Percentiles rank a stretch among this genome's conserved stretches.
These are phyloP conservation scores for Eilema sororculum DNA, from an alignment of 2,888 invertebrate species.

Conservation along the genomic window DNA sequence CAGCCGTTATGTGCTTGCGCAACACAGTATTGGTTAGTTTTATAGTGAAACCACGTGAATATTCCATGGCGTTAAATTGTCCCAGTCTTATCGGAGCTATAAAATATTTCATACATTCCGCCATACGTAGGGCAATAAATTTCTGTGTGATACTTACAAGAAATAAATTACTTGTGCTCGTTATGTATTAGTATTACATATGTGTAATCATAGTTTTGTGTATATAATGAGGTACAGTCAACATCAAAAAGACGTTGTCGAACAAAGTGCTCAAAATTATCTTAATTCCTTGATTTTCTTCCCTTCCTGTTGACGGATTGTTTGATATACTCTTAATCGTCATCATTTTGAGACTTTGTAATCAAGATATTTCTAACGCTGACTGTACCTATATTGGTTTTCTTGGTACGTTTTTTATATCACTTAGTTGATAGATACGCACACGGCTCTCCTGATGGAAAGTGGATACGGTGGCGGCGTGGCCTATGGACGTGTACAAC, in stretches of 20 bases:
- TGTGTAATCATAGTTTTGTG: slow-evolving; percentile 24
- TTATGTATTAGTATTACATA: slow-evolving; percentile 15
- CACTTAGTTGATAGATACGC: no score
- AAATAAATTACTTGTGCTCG: slow-evolving; percentile 33
- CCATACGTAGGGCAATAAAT: slow-evolving; percentile 62
- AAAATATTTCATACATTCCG: slow-evolving; percentile 64
- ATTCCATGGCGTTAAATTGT: slow-evolving; percentile 81
- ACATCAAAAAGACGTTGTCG: no score
- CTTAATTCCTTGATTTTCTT: no score
- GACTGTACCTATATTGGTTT: not conserved
- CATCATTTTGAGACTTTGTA: no score
- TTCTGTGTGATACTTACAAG: slow-evolving; percentile 42
- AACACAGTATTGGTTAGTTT: slow-evolving; percentile 45
- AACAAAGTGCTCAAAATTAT: no score
- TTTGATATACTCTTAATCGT: no score
- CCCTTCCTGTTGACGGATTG: no score
- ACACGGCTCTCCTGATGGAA: no score
- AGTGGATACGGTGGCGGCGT: no score
- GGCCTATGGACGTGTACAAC: no score
- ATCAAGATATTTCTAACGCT: no score
- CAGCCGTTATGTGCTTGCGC: slow-evolving; percentile 35
- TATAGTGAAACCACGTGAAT: slow-evolving; percentile 59
- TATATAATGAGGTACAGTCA: slow-evolving; percentile 23
- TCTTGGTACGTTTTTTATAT: not conserved
- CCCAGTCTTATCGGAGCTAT: slow-evolving; percentile 71